A percentile compares a stretch with the other conserved stretches of the same genome.
These are phyloP conservation scores for Zosterops hypoxanthus DNA, from an alignment of 2,113 vertebrate genomes.

Conservation along the genomic window DNA sequence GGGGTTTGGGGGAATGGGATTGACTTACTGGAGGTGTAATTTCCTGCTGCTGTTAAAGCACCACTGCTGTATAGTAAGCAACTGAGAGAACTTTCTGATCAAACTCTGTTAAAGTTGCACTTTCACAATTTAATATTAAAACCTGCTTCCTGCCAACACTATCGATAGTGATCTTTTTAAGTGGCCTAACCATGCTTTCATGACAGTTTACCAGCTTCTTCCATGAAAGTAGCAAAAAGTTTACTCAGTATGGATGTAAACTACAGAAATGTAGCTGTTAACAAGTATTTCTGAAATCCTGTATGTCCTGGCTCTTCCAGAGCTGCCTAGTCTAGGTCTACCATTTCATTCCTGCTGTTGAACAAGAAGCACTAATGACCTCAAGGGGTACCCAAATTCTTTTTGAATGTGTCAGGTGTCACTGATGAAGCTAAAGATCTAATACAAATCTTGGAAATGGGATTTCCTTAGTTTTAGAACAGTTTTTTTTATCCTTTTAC, in stretches of 20 bases:
- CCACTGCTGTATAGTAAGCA: background rate
- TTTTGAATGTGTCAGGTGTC: background rate
- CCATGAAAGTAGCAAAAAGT: background rate
- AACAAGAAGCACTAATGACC: background rate
- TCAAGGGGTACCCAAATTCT: background rate
- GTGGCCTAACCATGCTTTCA: background rate
- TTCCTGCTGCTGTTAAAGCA: background rate
- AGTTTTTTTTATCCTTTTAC: background rate
- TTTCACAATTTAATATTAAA: background rate
- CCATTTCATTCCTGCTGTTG: background rate
- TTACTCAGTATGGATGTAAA: background rate
- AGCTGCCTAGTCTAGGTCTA: background rate
- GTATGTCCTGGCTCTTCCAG: background rate
- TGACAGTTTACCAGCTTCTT: background rate
- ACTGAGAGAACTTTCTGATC: background rate
- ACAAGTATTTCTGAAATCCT: background rate
- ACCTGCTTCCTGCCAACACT: background rate
- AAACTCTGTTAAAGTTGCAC: background rate
- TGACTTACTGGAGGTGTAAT: background rate
- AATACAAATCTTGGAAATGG: background rate
- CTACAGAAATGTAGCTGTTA: background rate
- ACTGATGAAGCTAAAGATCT: background rate
- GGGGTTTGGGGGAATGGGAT: background rate
- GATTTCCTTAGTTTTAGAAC: background rate
- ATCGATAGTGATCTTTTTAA: background rate